phyloP scores from a whole-genome alignment of 2,113 vertebrate genomes.

The Carassius gibelio region DNA sequence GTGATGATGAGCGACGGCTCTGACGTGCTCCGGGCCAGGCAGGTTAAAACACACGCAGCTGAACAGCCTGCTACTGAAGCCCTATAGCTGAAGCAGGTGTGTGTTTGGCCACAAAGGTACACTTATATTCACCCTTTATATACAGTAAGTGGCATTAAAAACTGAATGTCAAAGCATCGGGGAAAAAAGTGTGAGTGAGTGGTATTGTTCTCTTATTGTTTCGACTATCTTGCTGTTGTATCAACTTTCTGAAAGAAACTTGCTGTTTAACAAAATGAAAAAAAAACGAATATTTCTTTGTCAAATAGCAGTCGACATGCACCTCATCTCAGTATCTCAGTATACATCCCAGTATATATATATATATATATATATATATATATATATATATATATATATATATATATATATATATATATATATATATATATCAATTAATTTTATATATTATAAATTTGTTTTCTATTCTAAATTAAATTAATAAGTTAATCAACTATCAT shows the following conservation, averaged over 20 bases:
- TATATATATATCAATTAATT: no score
- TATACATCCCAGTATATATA: no score
- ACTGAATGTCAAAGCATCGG: not conserved
- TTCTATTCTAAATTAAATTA: no score
- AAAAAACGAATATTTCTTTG: no score
- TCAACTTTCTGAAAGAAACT: not conserved
- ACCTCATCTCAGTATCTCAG: no score
- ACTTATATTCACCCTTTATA: not conserved
- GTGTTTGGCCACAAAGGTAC: not conserved
- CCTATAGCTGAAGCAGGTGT: not conserved
- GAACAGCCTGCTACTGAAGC: not conserved
- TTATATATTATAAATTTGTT: no score
- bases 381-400: no score
- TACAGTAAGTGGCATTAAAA: not conserved
- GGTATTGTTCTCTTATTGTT: not conserved
- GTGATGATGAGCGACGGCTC: not conserved
- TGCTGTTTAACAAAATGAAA: no score
- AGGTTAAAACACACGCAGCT: not conserved
- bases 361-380: no score
- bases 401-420: no score
- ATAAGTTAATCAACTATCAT: no score
- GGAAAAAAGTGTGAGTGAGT: not conserved
- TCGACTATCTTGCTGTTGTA: not conserved
- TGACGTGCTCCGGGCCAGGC: not conserved
- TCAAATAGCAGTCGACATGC: no score